Evolutionary conservation across 1,140 invertebrate genomes (phyloP).

Genomic region (Amyelois transitella): DNA sequence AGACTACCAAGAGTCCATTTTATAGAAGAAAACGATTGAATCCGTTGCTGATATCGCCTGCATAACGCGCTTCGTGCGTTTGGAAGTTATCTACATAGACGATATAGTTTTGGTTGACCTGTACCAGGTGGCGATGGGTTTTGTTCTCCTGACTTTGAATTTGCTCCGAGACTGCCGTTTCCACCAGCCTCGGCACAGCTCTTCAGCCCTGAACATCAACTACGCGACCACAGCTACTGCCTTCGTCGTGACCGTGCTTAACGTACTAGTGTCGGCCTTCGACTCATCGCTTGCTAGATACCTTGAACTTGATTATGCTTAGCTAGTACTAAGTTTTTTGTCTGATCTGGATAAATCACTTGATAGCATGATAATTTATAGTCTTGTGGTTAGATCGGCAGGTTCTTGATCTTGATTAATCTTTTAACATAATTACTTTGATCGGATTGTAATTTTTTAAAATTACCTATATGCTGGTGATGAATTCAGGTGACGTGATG

Average conservation of each 20-base stretch:
- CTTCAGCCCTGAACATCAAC: slow-evolving; percentile 81
- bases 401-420: no score
- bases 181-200: slow-evolving; percentile 79
- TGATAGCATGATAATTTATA: no score
- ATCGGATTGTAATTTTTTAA: no score
- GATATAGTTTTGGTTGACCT: neutral
- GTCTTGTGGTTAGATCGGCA: no score
- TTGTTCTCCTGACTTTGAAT: slow-evolving; percentile 82
- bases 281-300: slow-evolving; percentile 78
- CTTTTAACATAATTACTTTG: no score
- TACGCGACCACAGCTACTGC: slow-evolving; percentile 81
- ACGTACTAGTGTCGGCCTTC: slow-evolving; percentile 86
- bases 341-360: no score
- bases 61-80: no score
- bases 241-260: slow-evolving; percentile 84
- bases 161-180: slow-evolving; percentile 84
- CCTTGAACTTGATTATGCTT: slow-evolving; percentile 50
- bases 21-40: no score
- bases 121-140: slow-evolving; percentile 74
- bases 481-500: neutral
- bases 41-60: no score
- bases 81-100: no score
- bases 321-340: neutral
- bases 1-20: no score
- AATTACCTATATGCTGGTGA: no score